phyloP scores from a whole-genome alignment of 1,140 invertebrate genomes.

The Oedothorax gibbosus region DNA sequence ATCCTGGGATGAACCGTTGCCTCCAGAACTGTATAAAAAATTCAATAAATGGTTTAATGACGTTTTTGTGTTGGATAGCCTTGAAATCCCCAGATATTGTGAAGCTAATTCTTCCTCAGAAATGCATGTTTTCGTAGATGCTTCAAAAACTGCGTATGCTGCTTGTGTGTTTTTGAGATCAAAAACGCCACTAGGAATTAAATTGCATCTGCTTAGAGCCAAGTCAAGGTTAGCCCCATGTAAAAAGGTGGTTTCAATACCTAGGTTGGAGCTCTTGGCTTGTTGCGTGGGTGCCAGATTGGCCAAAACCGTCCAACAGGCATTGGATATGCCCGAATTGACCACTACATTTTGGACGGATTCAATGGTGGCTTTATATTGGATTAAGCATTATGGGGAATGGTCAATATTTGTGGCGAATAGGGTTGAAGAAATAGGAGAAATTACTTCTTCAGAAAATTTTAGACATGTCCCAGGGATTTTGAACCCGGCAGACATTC shows the following conservation, averaged over 20 bases:
- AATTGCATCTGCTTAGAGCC: neutral
- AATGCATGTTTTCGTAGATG: constrained; percentile 10
- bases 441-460: too few species aligned
- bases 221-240: constrained; percentile 20
- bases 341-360: constrained; percentile 1
- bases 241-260: neutral
- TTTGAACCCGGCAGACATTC: too few species aligned
- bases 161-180: neutral
- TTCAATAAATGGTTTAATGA: constrained; percentile 3
- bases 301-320: neutral
- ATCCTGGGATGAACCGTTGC: neutral
- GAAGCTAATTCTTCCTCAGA: neutral
- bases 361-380: neutral
- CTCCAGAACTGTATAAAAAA: neutral
- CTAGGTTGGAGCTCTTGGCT: constrained; percentile 27
- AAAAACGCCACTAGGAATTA: neutral
- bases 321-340: neutral
- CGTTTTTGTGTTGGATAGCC: neutral
- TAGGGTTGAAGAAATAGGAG: too few species aligned
- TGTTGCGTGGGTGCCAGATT: neutral
- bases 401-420: constrained; percentile 17
- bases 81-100: constrained; percentile 1
- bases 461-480: too few species aligned
- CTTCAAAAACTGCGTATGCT: constrained; percentile 1
- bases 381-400: constrained; percentile 8